Evolutionary conservation across 2,113 vertebrate species (phyloP).

Genomic region (Trichechus manatus): DNA sequence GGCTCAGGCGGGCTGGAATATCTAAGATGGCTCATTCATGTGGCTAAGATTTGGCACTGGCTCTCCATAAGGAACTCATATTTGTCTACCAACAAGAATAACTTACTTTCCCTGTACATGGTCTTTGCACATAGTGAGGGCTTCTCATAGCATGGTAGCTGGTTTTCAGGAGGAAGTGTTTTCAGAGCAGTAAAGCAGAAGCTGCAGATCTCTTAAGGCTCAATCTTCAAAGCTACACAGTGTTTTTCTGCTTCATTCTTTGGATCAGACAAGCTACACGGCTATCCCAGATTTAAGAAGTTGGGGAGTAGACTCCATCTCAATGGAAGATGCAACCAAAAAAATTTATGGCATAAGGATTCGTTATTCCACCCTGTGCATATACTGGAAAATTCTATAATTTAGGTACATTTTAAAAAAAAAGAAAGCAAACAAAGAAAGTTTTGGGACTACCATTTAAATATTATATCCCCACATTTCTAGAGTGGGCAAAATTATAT

Average conservation of each 20-base stretch:
- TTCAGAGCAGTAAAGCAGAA: background rate
- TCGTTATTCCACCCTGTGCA: background rate
- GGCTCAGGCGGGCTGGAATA: background rate
- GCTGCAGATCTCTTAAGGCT: background rate
- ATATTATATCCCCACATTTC: background rate
- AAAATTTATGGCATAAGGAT: background rate
- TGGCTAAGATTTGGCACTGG: background rate
- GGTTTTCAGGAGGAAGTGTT: background rate
- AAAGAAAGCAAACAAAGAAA: background rate
- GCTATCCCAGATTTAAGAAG: background rate
- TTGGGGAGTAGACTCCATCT: background rate
- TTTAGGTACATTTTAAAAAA: background rate
- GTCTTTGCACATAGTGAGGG: background rate
- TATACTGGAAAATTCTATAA: background rate
- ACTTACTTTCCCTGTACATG: accelerated
- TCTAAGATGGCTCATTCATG: background rate
- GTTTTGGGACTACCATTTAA: background rate
- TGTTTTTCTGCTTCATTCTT: background rate
- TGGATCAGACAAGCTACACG: background rate
- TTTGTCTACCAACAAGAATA: background rate
- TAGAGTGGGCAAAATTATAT: background rate
- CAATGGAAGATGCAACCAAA: background rate
- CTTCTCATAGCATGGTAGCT: background rate
- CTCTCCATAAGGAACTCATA: background rate
- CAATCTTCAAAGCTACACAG: background rate